Percentiles rank a stretch among this genome's conserved stretches.
These are phyloP conservation scores for Monomorium pharaonis DNA, from an alignment of 1,140 invertebrate species.

Conservation along the genomic window DNA sequence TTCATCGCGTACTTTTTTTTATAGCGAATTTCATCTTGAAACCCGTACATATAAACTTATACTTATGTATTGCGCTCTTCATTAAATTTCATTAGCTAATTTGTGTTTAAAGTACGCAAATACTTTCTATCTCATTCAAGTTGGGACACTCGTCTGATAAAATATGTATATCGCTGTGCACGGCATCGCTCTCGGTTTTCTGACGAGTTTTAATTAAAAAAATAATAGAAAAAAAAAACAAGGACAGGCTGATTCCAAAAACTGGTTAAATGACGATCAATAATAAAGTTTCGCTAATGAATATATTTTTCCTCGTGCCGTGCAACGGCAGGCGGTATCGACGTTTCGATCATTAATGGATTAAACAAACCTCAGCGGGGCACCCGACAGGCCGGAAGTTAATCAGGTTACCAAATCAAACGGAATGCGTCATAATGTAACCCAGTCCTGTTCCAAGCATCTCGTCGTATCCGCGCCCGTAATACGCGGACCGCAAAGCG, in stretches of 20 bases:
- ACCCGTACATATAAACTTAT: background rate
- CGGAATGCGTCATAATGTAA: slow-evolving; percentile 48
- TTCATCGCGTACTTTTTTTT: background rate
- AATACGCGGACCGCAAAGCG: slow-evolving; percentile 44
- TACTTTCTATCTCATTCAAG: background rate
- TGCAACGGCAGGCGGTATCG: background rate
- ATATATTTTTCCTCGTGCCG: background rate
- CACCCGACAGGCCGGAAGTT: background rate
- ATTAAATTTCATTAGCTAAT: background rate
- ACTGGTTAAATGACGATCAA: slow-evolving; percentile 10
- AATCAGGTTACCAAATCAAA: slow-evolving; percentile 58
- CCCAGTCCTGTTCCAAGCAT: background rate
- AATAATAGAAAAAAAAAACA: slow-evolving; percentile 2
- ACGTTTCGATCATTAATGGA: slow-evolving; percentile 25
- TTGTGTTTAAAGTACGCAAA: background rate
- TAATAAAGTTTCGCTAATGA: slow-evolving; percentile 48
- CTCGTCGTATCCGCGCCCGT: slow-evolving; percentile 8
- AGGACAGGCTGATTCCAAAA: background rate
- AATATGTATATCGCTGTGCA: background rate
- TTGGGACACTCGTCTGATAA: background rate
- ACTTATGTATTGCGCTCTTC: no score
- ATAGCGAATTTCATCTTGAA: background rate
- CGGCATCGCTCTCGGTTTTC: background rate
- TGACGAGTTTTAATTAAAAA: slow-evolving; percentile 39
- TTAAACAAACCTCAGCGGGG: slow-evolving; percentile 30